Base-by-base conservation (phyloP, 2,888 invertebrate genomes). In the Diplazon laetatorius region DNA sequence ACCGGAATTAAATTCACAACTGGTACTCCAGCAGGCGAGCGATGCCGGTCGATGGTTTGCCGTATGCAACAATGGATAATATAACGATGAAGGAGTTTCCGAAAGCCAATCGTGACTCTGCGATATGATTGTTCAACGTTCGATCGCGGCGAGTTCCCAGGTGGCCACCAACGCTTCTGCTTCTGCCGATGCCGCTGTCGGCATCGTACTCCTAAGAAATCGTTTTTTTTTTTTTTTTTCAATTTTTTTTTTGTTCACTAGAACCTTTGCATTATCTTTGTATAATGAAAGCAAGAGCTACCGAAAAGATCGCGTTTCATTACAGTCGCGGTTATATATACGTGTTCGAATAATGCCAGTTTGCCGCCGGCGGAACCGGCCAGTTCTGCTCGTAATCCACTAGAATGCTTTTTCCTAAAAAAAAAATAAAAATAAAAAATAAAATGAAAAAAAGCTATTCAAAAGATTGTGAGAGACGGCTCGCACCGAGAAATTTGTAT, bases 91-190 rank as follows among this genome's bases (percentile, higher is more conserved):
- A 73, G 69, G 69, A 73, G 73, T 73, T 73, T 73, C 63, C 69
- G 59, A 78, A 63, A 73, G 78, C 59, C 78, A 78, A 78, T 78
- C 78, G 78, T 78, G 78, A 78, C 78, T 76, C 52, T 80, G 88
- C 89, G 86, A 82, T 87, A 86, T 82, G 83, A 89, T 89, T 89
- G 89, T 88, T 88, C 85, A 79, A 81, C 78, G 82, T 85, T 85
- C 86, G 87, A 87, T 88, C 84, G n/a, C n/a, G 85, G 76, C 70
- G 70, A 65, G 77, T 86, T 85, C 84, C 88, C 89, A 88, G 89
- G 89, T 89, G 87, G 87, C 83, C 87, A 85, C 73, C 83, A 82
- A 75, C 82, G 30, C 4, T n/a, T 20, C 30, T 44, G 83, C 84
- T 83, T 80, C 84, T 76, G 76, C 48, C 39, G 68, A 63, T 59